phyloP scores from a whole-genome alignment of 2,888 invertebrate genomes.

The Sipha maydis region DNA sequence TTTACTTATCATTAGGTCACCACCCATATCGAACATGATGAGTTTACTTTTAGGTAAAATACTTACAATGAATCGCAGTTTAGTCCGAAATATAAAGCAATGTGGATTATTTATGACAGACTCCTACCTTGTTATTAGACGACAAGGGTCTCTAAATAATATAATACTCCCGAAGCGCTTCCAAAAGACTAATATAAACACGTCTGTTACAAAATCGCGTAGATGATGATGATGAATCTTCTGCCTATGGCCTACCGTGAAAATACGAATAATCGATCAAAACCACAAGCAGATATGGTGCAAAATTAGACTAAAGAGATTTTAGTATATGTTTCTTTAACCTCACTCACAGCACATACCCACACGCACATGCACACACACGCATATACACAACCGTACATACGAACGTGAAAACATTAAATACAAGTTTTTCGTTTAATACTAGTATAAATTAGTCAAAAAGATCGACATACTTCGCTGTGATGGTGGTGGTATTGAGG shows the following conservation, averaged over 20 bases:
- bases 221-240: slow-evolving; percentile 51
- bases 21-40: too few relatives aligned
- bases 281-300: background rate
- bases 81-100: background rate
- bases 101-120: slow-evolving; percentile 38
- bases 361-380: too few relatives aligned
- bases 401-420: too few relatives aligned
- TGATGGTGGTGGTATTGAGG: too few relatives aligned
- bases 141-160: slow-evolving; percentile 28
- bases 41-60: slow-evolving; percentile 1
- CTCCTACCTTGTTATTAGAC: slow-evolving; percentile 25
- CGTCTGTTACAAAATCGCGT: slow-evolving; percentile 22
- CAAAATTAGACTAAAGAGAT: slow-evolving; percentile 26
- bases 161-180: slow-evolving; percentile 41
- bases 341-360: background rate
- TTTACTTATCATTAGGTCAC: too few relatives aligned
- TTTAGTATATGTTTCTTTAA: background rate
- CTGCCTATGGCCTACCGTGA: slow-evolving; percentile 1
- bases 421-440: background rate
- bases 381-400: too few relatives aligned
- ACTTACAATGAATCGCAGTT: background rate
- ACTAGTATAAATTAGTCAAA: background rate
- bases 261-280: slow-evolving; percentile 44
- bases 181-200: slow-evolving; percentile 54
- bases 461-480: background rate